Evolutionary conservation across 1,140 invertebrate species (phyloP), one percentile per base, ranked within the genome.

Genomic region (Mercenaria mercenaria): DNA sequence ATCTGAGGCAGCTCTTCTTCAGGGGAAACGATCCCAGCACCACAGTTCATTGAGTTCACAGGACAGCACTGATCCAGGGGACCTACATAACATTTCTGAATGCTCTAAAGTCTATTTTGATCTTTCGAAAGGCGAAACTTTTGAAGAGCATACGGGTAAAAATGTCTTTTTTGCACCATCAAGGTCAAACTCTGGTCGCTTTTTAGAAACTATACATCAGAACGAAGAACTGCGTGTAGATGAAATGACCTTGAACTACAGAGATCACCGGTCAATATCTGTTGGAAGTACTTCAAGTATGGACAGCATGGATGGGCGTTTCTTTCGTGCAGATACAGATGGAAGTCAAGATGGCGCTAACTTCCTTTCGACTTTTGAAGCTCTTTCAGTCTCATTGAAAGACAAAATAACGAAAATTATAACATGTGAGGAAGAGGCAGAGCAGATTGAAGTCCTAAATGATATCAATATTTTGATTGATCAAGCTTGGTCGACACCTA

Each of bases 401-500:
- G 69, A 83, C 3, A 83, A 89, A 83, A 82, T 89, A 11, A 34
- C 13, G 0, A 59, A 50, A 61, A 29, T 89, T 10, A 39, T 2
- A 8, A 43, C 52, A 20, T 41, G n/a, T 72, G 32, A 59, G 32
- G 61, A 56, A 15, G 80, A 89, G 26, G 11, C 0, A 37, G 88
- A 89, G 43, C 69, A 82, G n/a, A 59, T 89, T 41, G 80, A 74
- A 83, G 32, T 84, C 13, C 72, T 84, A 11, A 76, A 74, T 83
- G 88, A 89, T 23, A 83, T 89, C 11, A 89, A 89, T 64, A 83
- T 64, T 50, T 56, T 97, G 50, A 96, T 97, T 84, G 94, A 95
- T 83, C 96, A 96, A 77, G 99, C 99, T 4, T 99, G 99, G 99
- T 98, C 98, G 0, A 98, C 99, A 18, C 99, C 99, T 0, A 98